Base-by-base conservation (phyloP, 2,888 invertebrate genomes). In the Volucella bombylans region DNA sequence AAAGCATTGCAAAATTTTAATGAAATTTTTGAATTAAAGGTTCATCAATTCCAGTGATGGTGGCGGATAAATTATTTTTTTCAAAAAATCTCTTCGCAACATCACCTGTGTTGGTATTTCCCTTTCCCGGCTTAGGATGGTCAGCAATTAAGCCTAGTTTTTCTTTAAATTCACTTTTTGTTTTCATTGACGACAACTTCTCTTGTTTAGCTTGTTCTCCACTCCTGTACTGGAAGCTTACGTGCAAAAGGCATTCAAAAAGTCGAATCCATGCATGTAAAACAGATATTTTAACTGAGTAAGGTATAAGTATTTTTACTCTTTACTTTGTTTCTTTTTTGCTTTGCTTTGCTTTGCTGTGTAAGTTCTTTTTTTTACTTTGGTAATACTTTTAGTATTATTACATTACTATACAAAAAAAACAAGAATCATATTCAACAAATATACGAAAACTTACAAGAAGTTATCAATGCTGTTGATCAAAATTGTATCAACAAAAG, bases 81-180 rank as follows among this genome's bases (percentile, higher is more conserved):
- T 62, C 47, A 47, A 62, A 45, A 45, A 67, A 67, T 67, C 54
- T 54, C 39, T 45, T 67, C 67, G 41, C 54, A 67, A 67, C 54
- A 67, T 67, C 54, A 39, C 18, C 18, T 18, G 18, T 1, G 47
- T 62, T 62, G 47, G 62, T 62, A 47, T 62, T 62, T 31, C 47
- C 47, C n/a, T 62, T 38, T 47, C 47, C 62, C 14, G 47, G 47
- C 47, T 47, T 62, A 62, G 62, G 62, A 38, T 57, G 8, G 14
- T 49, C 31, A 47, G 38, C 31, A 62, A 62, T 62, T 31, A 47
- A 62, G 12, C 57, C 39, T n/a, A 39, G n/a, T 39, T 38, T 39
- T n/a, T 57, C 57, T 41, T 57, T 57, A 57, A 57, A 57, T 57
- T 39, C 38, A 1, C 39, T 39, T 38, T 39, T 57, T 57, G 15